Evolutionary conservation across 2,797 vertebrate species (phyloP).

Genomic region (Kryptolebias ocellatus): DNA sequence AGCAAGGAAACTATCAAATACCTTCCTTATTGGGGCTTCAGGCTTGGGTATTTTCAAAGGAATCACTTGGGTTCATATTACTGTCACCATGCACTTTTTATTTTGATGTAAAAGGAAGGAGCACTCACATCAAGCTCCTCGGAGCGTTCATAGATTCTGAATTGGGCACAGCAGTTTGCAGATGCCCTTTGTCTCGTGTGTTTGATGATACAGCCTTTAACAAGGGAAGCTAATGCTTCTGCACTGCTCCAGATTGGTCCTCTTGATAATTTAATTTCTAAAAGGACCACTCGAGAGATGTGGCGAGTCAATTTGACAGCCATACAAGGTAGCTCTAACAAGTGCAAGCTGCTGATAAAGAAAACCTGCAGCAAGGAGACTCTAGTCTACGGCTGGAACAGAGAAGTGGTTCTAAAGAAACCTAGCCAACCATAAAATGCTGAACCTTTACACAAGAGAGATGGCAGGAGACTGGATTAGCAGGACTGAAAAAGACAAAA

Average conservation of each 20-base stretch:
- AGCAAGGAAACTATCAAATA: conserved; percentile 37
- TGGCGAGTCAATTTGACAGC: conserved; percentile 76
- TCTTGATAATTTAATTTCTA: conserved; percentile 57
- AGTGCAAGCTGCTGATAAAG: conserved; percentile 73
- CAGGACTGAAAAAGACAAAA: conserved; percentile 21
- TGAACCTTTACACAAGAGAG: conserved; percentile 68
- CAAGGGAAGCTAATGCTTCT: conserved; percentile 48
- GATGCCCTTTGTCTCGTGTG: conserved; percentile 40
- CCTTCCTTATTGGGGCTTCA: conserved; percentile 5
- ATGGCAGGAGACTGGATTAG: conserved; percentile 54
- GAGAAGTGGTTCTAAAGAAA: conserved; percentile 62
- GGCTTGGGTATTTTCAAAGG: conserved; percentile 5
- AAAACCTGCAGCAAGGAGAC: conserved; percentile 67
- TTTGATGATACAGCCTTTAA: conserved; percentile 45
- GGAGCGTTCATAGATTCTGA: conserved; percentile 29
- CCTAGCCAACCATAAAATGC: conserved; percentile 74
- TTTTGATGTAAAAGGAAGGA: conserved; percentile 45
- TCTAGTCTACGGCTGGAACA: conserved; percentile 60
- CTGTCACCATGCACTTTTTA: conserved; percentile 10
- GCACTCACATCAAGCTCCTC: conserved; percentile 33
- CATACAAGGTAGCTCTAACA: conserved; percentile 77
- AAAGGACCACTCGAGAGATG: conserved; percentile 71
- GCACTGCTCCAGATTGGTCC: conserved; percentile 38
- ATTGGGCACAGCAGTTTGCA: conserved; percentile 43
- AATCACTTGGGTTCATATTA: conserved; percentile 31